Evolutionary conservation across 2,113 vertebrate genomes (phyloP), one percentile per base, ranked within the genome.

Genomic region (Scomber colias): DNA sequence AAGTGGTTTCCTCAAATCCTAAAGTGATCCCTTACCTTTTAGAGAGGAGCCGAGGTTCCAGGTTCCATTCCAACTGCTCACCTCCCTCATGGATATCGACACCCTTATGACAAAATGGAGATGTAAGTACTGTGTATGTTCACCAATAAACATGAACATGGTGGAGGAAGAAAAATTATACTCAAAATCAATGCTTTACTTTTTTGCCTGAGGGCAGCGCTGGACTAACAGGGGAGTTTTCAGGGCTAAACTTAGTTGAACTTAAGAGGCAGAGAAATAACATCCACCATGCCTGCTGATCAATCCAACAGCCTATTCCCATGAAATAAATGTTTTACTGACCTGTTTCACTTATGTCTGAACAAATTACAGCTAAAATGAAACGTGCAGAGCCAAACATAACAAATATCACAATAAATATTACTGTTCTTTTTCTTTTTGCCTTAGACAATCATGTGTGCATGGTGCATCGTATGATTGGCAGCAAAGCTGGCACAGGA

Each of bases 1-100:
- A 0, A 56, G 19, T 60, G 10, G 0, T 1, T 3, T 54, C 31
- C 7, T 48, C 4, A 51, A 21, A 21, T 46, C 24, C 8, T 62
- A 1, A 64, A 78, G 48, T 53, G 21, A 72, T 24, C 15, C 55
- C 44, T 74, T 51, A 68, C 64, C 62, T 75, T 73, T 68, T 35
- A 99, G 98, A 86, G 98, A 99, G 46, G 98, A 99, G 82, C 98
- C 98, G 10, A 94, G 98, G 51, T 99, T 99, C 87, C 98, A 99
- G 90, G 96, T 99, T 69, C 98, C 98, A 2, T 99, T 99, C 89
- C 98, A 99, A 92, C 92, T 99, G 76, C 94, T 99, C 67, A 97
- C 95, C 10, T 97, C 90, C 53, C 96, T 99, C 17, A 99, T 98
- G 97, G 97, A 99, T 54, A 95, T 98, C 0, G 98, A 99, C 85